Evolutionary conservation across 37 sponge, comb jelly and placozoan genomes (phyloP), one percentile per base, ranked within the genome.

Genomic region (Tethya wilhelma): DNA sequence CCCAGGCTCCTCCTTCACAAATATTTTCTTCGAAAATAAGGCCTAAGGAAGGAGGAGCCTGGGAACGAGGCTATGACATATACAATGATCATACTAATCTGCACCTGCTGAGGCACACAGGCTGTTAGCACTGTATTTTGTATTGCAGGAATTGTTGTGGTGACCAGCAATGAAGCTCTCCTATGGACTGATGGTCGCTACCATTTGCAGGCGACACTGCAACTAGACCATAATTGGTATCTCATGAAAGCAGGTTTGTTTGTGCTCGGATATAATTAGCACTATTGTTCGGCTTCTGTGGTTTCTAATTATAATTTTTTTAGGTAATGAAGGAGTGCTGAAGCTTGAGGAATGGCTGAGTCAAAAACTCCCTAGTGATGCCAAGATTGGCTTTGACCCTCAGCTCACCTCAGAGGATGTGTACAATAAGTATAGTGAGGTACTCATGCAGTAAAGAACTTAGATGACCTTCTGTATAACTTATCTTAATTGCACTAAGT

Each of bases 111-210:
- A n/a, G n/a, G n/a, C n/a, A n/a, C n/a, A n/a, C n/a, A n/a, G n/a
- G n/a, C n/a, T n/a, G n/a, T n/a, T n/a, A n/a, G n/a, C n/a, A n/a
- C n/a, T n/a, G n/a, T n/a, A n/a, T n/a, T 59, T 12, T 59, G 7
- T 19, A 6, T 17, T 67, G 11, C 75, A 92, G 99, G 96, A 0
- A 82, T 90, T 29, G 93, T 90, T 12, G 79, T 99, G 44, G 95
- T 99, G 22, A 92, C 92, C 2, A 19, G 17, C 0, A 75, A 87
- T 20, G 67, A 82, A 42, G 99, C 99, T 1, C 62, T 92, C 11
- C 90, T 98, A 23, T 99, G 99, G 99, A 99, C 99, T 23, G 99
- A 99, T 80, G 99, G 99, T 0, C 93, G 99, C 26, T 95, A 95
- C 41, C 89, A 88, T 73, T 72, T 96, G 34, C 99, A 99, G 40